Evolutionary conservation across 2,113 vertebrate genomes (phyloP).

Genomic region (Talpa occidentalis): DNA sequence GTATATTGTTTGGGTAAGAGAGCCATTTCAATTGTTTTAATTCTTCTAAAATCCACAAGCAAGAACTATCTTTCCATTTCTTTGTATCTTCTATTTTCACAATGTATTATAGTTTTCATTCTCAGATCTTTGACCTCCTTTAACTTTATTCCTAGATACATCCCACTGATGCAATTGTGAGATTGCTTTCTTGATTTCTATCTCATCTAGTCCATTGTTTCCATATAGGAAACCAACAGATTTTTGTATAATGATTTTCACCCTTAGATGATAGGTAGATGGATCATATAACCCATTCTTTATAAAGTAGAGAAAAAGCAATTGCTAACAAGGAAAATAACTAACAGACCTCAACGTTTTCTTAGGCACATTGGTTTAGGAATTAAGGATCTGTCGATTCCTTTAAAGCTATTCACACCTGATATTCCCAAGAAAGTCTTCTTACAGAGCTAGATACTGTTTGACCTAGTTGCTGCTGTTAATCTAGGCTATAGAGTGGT

Average conservation of each 20-base stretch:
- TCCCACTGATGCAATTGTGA: too few relatives aligned
- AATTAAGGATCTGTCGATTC: background rate
- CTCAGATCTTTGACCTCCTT: too few relatives aligned
- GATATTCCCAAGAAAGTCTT: background rate
- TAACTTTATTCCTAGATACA: too few relatives aligned
- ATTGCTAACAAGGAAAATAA: background rate
- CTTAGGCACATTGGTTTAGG: background rate
- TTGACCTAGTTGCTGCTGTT: background rate
- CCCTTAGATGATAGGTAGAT: background rate
- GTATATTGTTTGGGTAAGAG: too few relatives aligned
- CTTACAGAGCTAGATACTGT: background rate
- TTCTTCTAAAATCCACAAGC: too few relatives aligned
- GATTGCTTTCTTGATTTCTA: too few relatives aligned
- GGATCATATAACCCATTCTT: background rate
- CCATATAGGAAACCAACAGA: too few relatives aligned
- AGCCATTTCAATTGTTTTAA: too few relatives aligned
- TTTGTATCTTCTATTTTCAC: too few relatives aligned
- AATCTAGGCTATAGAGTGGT: background rate
- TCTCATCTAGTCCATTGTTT: too few relatives aligned
- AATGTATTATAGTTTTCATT: too few relatives aligned
- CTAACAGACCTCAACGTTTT: background rate
- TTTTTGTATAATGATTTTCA: background rate
- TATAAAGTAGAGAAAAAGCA: background rate
- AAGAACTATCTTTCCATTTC: too few relatives aligned
- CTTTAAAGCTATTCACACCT: background rate